A percentile compares a stretch with the other conserved stretches of the same genome.
Conservation (phyloP, 2,797 vertebrate species). For the Sphenodon punctatus region DNA sequence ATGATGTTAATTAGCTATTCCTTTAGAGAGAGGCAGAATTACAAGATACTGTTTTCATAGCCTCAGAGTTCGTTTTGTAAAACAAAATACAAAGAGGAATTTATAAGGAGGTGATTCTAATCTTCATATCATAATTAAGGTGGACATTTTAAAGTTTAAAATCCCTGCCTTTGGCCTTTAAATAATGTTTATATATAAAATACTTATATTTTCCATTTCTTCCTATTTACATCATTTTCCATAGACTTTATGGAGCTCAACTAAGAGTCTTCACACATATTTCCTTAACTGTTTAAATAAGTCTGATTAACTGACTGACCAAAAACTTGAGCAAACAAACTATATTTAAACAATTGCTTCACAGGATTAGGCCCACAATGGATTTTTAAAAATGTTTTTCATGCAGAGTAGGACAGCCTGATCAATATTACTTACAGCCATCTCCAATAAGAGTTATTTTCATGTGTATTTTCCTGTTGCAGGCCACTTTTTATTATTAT, state of each 20-base stretch:
- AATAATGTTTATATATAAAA: neutral
- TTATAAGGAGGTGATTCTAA: too few relatives aligned
- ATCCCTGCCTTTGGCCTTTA: neutral
- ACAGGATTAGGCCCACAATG: neutral
- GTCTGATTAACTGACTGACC: conserved; percentile 29
- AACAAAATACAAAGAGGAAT: neutral
- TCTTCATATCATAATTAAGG: neutral
- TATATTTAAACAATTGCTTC: neutral
- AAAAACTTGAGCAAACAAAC: conserved; percentile 5
- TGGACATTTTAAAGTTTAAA: neutral
- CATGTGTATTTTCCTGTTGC: neutral
- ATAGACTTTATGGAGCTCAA: conserved; percentile 2
- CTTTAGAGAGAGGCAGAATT: neutral
- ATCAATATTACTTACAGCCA: neutral
- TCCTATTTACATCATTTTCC: conserved; percentile 3
- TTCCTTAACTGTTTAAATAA: neutral
- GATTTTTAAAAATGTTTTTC: too few relatives aligned
- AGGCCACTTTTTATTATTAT: neutral
- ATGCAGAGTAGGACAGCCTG: neutral
- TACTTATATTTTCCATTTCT: conserved; percentile 7
- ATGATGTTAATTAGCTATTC: neutral
- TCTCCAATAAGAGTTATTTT: neutral
- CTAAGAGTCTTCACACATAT: neutral
- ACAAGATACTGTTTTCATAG: neutral
- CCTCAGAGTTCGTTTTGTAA: neutral